These are phyloP conservation scores for Sylvicola cinctus DNA, from an alignment of 2,888 invertebrate genomes.

Conservation along the genomic window DNA sequence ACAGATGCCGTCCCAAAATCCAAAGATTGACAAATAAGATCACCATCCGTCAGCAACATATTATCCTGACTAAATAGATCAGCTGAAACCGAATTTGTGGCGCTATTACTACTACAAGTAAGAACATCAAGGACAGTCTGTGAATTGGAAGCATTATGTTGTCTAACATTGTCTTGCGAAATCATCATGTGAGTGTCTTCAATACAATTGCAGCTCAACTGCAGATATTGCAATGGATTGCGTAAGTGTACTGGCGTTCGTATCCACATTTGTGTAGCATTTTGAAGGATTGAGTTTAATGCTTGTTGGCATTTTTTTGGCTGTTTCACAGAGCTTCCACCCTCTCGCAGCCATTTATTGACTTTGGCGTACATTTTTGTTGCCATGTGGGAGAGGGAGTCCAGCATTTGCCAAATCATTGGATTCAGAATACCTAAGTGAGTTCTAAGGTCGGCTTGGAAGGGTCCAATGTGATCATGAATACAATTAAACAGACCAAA, in stretches of 20 bases:
- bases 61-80: neutral
- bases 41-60: neutral
- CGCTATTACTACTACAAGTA: neutral
- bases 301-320: slow-evolving; percentile 10
- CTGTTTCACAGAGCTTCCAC: slow-evolving; percentile 1
- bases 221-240: slow-evolving; percentile 13
- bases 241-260: slow-evolving; percentile 13
- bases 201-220: slow-evolving; percentile 13
- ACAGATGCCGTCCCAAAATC: neutral
- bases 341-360: slow-evolving; percentile 5
- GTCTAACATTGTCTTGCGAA: slow-evolving; percentile 4
- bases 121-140: slow-evolving; percentile 4
- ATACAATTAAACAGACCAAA: slow-evolving; percentile 12
- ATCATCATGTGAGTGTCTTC: slow-evolving; percentile 11
- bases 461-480: slow-evolving; percentile 12
- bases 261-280: slow-evolving; percentile 14
- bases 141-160: slow-evolving; percentile 3
- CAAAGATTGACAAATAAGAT: neutral
- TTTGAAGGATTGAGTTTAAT: slow-evolving; percentile 12
- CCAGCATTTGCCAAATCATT: slow-evolving; percentile 10
- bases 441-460: slow-evolving; percentile 12
- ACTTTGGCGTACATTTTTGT: slow-evolving; percentile 11
- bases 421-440: slow-evolving; percentile 9
- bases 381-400: slow-evolving; percentile 7
- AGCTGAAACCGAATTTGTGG: neutral